Percentiles rank a stretch among this genome's conserved stretches.
These are phyloP conservation scores for Isaurus tuberculatus DNA, from an alignment of 92 coral and sea anemone species.

Conservation along the genomic window DNA sequence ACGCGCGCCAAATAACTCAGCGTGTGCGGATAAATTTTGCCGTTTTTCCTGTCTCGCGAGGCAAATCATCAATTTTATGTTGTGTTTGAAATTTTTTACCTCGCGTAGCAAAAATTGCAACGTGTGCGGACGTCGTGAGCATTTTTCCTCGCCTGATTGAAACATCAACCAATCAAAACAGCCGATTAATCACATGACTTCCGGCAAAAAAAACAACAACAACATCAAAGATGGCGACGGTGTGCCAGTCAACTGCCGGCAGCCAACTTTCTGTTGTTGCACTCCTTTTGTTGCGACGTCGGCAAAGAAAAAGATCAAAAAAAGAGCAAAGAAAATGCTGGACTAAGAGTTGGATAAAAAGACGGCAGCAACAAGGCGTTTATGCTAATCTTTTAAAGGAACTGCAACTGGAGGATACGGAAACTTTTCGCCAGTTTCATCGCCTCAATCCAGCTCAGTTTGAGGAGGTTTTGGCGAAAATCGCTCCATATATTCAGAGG, in stretches of 20 bases:
- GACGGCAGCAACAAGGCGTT: conserved; percentile 39
- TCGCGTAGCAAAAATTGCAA: too few species aligned
- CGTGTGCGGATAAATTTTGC: too few species aligned
- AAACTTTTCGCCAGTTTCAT: conserved; percentile 52
- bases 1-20: too few species aligned
- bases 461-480: conserved; percentile 34
- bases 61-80: too few species aligned
- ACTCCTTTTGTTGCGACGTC: background rate
- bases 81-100: too few species aligned
- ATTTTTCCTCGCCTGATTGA: too few species aligned
- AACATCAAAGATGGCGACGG: background rate
- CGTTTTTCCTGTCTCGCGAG: too few species aligned
- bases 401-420: conserved; percentile 44
- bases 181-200: too few species aligned
- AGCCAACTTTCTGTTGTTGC: conserved; percentile 16
- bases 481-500: conserved; percentile 41
- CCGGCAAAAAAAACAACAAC: too few species aligned
- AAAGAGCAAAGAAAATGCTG: conserved; percentile 10
- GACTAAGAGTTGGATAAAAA: background rate
- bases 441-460: conserved; percentile 44
- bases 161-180: too few species aligned
- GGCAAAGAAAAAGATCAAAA: background rate
- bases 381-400: conserved; percentile 41
- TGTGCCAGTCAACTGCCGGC: background rate
- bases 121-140: too few species aligned